Conservation (phyloP, 2,888 invertebrate species). For the Sturmia bella region DNA sequence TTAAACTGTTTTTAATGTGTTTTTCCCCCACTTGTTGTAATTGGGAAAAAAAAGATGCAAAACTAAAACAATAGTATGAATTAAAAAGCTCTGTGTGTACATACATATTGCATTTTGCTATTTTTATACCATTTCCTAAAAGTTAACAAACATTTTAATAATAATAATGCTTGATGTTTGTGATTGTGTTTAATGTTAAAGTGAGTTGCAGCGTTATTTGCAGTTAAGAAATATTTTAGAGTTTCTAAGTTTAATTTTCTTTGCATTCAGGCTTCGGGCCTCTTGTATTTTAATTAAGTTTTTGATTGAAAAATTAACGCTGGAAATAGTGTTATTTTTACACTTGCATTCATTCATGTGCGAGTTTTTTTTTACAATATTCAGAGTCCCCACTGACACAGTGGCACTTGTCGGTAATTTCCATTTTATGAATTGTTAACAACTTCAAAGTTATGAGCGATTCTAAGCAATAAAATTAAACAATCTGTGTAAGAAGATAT, state of each 20-base stretch:
- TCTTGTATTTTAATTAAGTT: background rate
- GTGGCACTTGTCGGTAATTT: constrained; percentile 52
- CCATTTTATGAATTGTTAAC: constrained; percentile 53
- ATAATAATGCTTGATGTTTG: no score
- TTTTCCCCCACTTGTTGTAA: background rate
- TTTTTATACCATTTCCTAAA: constrained; percentile 34
- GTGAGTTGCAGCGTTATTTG: no score
- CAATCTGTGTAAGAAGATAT: no score
- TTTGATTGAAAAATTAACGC: background rate
- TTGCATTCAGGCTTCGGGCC: no score
- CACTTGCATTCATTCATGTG: constrained; percentile 49
- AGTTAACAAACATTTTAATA: no score
- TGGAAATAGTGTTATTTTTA: constrained; percentile 22
- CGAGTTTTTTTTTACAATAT: constrained; percentile 23
- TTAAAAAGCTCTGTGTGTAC: constrained; percentile 13
- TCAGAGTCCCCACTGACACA: constrained; percentile 5
- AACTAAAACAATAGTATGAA: constrained; percentile 37
- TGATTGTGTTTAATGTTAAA: no score
- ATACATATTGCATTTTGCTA: background rate
- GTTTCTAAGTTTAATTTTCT: no score
- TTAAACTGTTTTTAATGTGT: constrained; percentile 23
- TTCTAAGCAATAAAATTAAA: constrained; percentile 17
- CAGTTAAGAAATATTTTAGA: no score
- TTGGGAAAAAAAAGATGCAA: constrained; percentile 1
- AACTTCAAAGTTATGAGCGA: constrained; percentile 33